These are phyloP conservation scores for Acrocephalus kingi DNA, from an alignment of 2,113 vertebrate genomes.

Conservation along the genomic window DNA sequence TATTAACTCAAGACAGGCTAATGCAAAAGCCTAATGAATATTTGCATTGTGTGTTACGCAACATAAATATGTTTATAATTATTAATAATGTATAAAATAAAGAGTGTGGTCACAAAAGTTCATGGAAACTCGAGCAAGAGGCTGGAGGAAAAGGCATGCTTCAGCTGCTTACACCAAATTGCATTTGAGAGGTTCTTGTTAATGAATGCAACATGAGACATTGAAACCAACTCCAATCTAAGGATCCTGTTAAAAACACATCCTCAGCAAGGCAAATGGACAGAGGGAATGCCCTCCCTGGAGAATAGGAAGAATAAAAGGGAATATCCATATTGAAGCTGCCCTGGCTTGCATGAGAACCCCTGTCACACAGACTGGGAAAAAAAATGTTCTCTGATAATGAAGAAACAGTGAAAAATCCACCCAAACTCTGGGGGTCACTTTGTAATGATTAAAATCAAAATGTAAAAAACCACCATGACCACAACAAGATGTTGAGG, in stretches of 20 bases:
- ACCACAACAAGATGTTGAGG: background rate
- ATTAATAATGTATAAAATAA: background rate
- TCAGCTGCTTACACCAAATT: background rate
- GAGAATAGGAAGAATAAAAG: background rate
- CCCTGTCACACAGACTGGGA: background rate
- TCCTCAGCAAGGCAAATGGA: background rate
- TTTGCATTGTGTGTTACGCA: background rate
- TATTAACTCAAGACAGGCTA: background rate
- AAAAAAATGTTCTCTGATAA: background rate
- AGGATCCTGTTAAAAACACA: background rate
- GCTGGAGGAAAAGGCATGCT: background rate
- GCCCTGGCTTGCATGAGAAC: background rate
- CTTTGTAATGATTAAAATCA: background rate
- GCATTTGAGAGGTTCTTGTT: background rate
- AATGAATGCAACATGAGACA: background rate
- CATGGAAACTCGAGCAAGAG: background rate
- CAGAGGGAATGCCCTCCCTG: background rate
- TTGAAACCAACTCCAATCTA: background rate
- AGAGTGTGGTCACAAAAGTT: background rate
- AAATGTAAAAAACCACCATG: background rate
- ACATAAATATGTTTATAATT: background rate
- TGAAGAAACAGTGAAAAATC: background rate
- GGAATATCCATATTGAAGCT: background rate
- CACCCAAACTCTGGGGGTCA: background rate
- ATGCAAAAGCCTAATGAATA: background rate